These are phyloP conservation scores for Enteromius trimaculatus DNA, from an alignment of 2,797 vertebrate species.

Conservation along the genomic window DNA sequence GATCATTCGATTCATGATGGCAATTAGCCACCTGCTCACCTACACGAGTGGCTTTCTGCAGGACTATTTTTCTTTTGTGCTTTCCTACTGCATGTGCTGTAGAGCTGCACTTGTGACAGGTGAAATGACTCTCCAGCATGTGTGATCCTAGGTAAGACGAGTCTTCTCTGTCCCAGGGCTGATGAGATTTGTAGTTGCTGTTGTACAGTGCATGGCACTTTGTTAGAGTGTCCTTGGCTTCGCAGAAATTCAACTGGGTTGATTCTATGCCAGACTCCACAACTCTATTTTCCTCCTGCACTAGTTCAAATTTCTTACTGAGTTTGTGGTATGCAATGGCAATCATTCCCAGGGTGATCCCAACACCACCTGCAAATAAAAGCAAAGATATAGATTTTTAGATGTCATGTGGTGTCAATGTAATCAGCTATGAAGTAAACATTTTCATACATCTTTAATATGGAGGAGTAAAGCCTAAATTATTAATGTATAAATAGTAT, in stretches of 20 bases:
- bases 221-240: conserved; percentile 67
- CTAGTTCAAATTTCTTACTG: conserved; percentile 61
- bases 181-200: conserved; percentile 55
- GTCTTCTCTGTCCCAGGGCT: conserved; percentile 59
- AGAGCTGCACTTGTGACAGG: conserved; percentile 67
- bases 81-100: conserved; percentile 38
- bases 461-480: neutral
- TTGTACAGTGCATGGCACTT: conserved; percentile 64
- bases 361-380: conserved; percentile 69
- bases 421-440: neutral
- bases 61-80: conserved; percentile 40
- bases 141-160: conserved; percentile 55
- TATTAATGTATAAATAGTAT: neutral
- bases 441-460: neutral
- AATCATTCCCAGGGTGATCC: conserved; percentile 76
- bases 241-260: conserved; percentile 66
- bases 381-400: neutral
- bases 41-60: conserved; percentile 33
- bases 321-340: conserved; percentile 75
- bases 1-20: conserved; percentile 30
- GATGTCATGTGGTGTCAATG: neutral
- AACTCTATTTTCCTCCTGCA: conserved; percentile 55
- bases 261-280: conserved; percentile 55
- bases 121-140: conserved; percentile 53
- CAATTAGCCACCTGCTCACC: conserved; percentile 27